Percentiles rank a stretch among this genome's conserved stretches.
phyloP scores from a whole-genome alignment of 37 sponge, comb jelly and placozoan species.

The Lycopodina hypogea region DNA sequence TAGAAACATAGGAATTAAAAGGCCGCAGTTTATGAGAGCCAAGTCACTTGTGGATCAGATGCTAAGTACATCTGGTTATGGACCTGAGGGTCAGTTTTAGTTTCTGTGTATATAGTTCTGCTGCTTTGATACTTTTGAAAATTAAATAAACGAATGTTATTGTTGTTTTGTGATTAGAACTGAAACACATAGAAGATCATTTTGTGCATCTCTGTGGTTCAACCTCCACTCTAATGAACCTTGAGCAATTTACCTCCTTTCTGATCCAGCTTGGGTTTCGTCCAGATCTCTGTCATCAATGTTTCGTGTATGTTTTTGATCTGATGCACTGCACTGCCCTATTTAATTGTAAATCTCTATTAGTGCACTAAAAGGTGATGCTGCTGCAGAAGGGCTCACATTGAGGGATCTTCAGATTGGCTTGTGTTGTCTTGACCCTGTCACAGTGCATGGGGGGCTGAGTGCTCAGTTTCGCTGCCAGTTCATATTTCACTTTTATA shows the following conservation, averaged over 20 bases:
- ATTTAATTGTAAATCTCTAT: neutral
- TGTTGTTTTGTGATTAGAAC: conserved; percentile 23
- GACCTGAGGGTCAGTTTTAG: conserved; percentile 21
- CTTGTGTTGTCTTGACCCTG: conserved; percentile 84
- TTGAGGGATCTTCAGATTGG: conserved; percentile 55
- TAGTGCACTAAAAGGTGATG: neutral
- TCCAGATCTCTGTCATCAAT: conserved; percentile 17
- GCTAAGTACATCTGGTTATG: conserved; percentile 48
- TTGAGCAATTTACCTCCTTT: conserved; percentile 26
- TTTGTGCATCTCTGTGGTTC: conserved; percentile 50
- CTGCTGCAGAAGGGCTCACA: conserved; percentile 5
- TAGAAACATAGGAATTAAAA: neutral
- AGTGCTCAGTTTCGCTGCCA: conserved; percentile 84
- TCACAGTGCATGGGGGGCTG: conserved; percentile 78
- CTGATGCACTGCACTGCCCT: neutral
- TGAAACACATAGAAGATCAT: conserved; percentile 44
- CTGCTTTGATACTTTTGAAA: no score
- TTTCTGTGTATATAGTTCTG: neutral
- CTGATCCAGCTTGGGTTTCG: conserved; percentile 34
- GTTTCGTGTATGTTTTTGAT: conserved; percentile 41
- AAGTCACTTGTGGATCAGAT: conserved; percentile 46
- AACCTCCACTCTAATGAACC: conserved; percentile 10
- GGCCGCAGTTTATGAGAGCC: neutral
- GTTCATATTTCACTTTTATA: conserved; percentile 86
- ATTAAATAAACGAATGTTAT: no score